These are phyloP conservation scores for Chirona hameri DNA, from an alignment of 2,888 invertebrate species.

Conservation along the genomic window DNA sequence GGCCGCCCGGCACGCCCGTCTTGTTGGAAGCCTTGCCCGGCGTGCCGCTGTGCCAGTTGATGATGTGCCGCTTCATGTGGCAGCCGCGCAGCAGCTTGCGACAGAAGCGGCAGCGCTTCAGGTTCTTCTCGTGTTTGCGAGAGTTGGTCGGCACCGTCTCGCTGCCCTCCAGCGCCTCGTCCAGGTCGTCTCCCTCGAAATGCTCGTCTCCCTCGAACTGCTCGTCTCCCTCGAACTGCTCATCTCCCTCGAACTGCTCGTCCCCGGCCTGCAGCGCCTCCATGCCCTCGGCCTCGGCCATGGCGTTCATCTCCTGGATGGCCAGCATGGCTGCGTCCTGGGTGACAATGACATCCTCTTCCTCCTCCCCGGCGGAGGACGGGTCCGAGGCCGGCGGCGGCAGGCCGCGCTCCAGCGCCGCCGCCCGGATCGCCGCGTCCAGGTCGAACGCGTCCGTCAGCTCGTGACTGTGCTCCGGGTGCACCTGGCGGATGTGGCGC, in stretches of 20 bases:
- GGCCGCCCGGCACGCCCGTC: constrained; percentile 29
- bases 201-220: neutral
- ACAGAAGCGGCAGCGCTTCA: constrained; percentile 13
- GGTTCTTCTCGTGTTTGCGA: constrained; percentile 8
- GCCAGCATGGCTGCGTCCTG: constrained; percentile 12
- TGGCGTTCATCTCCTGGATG: constrained; percentile 28
- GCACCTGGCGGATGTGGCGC: constrained; percentile 13
- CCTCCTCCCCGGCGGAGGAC: neutral
- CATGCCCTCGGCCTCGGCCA: constrained; percentile 29
- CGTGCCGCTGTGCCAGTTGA: constrained; percentile 22
- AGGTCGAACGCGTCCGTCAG: neutral
- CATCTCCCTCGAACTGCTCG: neutral
- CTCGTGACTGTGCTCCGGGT: neutral
- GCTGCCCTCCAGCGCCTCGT: neutral
- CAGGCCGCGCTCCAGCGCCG: constrained; percentile 6
- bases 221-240: neutral
- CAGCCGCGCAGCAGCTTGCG: constrained; percentile 29
- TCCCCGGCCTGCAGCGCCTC: neutral
- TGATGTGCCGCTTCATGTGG: constrained; percentile 8
- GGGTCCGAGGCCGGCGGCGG: neutral
- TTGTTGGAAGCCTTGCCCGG: neutral
- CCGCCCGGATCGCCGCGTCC: constrained; percentile 12
- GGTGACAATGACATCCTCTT: neutral
- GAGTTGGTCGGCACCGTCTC: constrained; percentile 9
- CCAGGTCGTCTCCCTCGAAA: neutral